Base-by-base conservation (phyloP, 2,888 invertebrate genomes). In the Tetramorium bicarinatum region DNA sequence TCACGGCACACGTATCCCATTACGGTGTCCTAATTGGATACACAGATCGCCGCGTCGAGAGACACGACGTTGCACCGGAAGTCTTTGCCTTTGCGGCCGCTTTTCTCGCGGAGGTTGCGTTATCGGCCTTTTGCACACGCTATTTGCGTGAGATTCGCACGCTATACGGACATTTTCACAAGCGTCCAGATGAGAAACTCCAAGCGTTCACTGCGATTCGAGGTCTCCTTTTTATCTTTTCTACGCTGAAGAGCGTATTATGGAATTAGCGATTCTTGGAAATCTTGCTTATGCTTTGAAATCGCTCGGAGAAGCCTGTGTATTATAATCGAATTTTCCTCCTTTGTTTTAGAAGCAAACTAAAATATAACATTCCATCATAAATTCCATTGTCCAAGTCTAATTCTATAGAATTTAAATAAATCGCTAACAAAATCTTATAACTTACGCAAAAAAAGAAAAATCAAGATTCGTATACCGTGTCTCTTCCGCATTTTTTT, bases 21-120 rank as follows among this genome's bases (percentile, higher is more conserved):
- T 59, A 74, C 61, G 2, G 15, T 25, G 25, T 41, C 41, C 41
- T 72, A 41, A 74, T 72, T 72, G 59, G 25, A 66, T 38, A 11
- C 49, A 75, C 1, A 11, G 49, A 25, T 38, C 34, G 21, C 11
- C 29, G 15, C n/a, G 34, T 21, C 25, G 13, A 38, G 47, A 47
- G 15, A 52, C n/a, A 64, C 7, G 21, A 62, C 18, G 18, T 66
- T 49, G 49, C 54, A 13, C 8, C n/a, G 15, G 29, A 77, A 54
- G 41, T 29, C 18, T 7, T 64, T 15, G 15, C 18, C 38, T 61
- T 34, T 59, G 74, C n/a, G 15, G 13, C 13, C n/a, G 15, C 21
- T 75, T 25, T 64, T 64, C 56, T 29, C 7, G 21, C 4, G 38
- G 7, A 72, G 61, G 3, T 61, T 56, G 44, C 47, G 18, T 6